Base-by-base conservation (phyloP, 2,888 invertebrate species). In the Heliconius cydno region DNA sequence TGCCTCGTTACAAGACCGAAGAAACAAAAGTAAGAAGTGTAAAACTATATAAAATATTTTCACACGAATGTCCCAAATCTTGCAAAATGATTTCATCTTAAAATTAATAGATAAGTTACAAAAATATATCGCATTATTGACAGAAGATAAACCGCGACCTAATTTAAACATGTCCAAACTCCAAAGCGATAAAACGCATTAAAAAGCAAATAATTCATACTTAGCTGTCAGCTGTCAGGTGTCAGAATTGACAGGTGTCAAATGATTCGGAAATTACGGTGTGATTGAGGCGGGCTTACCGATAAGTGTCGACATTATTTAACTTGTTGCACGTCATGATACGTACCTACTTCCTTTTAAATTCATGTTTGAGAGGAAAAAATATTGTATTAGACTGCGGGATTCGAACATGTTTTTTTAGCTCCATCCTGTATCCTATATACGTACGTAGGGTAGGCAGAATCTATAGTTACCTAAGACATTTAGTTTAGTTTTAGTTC, bases 181-280 rank as follows among this genome's bases (percentile, higher is more conserved):
- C 77, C 67, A n/a, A 15, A n/a, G 13, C 38, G 57, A 74, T 63
- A 74, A 77, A 77, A 77, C 15, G 83, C 82, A 84, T 86, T 91
- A 92, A 92, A 92, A 92, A 90, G 91, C 88, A 92, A 92, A 92
- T 92, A 92, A 92, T 92, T 92, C 92, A 91, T 88, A 87, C 87
- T 90, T 90, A 91, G 84, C 84, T 88, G 90, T 91, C 91, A 83
- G 25, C 91, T 86, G 86, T 86, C 86, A 86, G 82, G 79, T 86
- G 86, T 86, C 85, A 83, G 30, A 25, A 12, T 10, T 84, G 86
- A 86, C 86, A 86, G 77, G 68, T 84, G 85, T 84, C 86, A 85
- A 83, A 86, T 86, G 85, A 83, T 81, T 82, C 78, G 83, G 83
- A 84, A 85, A 85, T 85, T 85, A 84, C 81, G 82, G 81, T 83